phyloP scores from a whole-genome alignment of 2,113 vertebrate species.

The Hemibagrus wyckioides region DNA sequence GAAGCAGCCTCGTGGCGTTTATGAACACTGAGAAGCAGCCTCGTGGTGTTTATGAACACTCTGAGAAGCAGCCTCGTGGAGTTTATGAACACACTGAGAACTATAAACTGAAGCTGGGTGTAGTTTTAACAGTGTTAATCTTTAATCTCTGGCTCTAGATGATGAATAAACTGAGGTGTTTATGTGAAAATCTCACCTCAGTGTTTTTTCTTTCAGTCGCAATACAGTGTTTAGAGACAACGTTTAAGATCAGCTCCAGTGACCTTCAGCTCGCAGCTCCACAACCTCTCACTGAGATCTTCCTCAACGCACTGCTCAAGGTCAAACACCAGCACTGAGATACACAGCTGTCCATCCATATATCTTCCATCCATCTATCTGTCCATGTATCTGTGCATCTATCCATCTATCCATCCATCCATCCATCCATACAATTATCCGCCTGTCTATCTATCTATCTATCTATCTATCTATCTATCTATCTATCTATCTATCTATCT shows the following conservation, averaged over 20 bases:
- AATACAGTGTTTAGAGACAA: conserved; percentile 96
- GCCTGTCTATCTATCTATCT: not conserved
- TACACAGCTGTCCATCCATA: not conserved
- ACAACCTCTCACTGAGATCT: conserved; percentile 88
- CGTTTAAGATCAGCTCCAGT: conserved; percentile 90
- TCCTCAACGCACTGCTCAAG: conserved; percentile 88
- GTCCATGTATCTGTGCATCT: not conserved
- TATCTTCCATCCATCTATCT: not conserved
- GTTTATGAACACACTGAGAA: no score
- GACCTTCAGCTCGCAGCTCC: conserved; percentile 88
- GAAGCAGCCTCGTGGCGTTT: no score
- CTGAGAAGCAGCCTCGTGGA: no score
- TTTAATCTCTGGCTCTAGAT: not conserved
- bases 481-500: not conserved
- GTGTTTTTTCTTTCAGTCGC: conserved; percentile 76
- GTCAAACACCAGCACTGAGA: conserved; percentile 62
- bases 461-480: no score
- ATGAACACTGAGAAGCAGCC: not conserved
- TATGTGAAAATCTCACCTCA: conserved; percentile 21
- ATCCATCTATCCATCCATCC: not conserved
- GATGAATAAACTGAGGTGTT: not conserved
- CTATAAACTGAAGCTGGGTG: not conserved
- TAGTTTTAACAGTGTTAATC: not conserved
- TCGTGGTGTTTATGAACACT: not conserved
- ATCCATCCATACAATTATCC: no score